Base-by-base conservation (phyloP, 2,797 vertebrate species). In the Melanotaenia nigrans region DNA sequence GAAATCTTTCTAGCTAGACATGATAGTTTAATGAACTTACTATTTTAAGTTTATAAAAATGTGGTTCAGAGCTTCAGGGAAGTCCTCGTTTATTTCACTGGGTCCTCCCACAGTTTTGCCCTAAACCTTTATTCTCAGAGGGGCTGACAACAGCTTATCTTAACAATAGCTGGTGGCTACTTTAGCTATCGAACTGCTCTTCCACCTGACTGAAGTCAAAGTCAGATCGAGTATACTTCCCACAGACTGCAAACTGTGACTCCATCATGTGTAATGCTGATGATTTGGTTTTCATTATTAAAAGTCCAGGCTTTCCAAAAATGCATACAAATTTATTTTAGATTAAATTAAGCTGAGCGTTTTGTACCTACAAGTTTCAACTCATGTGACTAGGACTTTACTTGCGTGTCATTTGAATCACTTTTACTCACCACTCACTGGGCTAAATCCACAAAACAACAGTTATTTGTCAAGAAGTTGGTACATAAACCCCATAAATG, bases 211-310 rank as follows among this genome's bases (percentile, higher is more conserved):
- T 85, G 78, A 85, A 73, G 74, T 84, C 79, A 75, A 57, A 58
- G 65, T 81, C 82, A 85, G 86, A 84, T 86, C 85, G 38, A 83
- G 74, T 78, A 82, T 74, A 79, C 89, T 87, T 90, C 88, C 89
- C 85, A 54, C 88, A 83, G 88, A 92, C 88, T 86, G 84, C 81
- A 87, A 75, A 91, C 91, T 91, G 91, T 91, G 90, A 92, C 60
- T 68, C 71, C 75, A 76, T 86, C 79, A 4, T 62, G 75, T 73
- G 61, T 69, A 38, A 59, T 65, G 20, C 42, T 66, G n/a, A 59
- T 56, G n/a, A 82, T 62, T 35, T 69, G 65, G 10, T 66, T 35
- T 33, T 63, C 56, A n/a, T 33, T 3, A 16, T 60, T 72, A 65
- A 42, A 65, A 45, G 33, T 38, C 30, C 11, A 33, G 16, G 55